These are phyloP conservation scores for Cuculus canorus DNA, from an alignment of 2,797 vertebrate genomes.

Conservation along the genomic window DNA sequence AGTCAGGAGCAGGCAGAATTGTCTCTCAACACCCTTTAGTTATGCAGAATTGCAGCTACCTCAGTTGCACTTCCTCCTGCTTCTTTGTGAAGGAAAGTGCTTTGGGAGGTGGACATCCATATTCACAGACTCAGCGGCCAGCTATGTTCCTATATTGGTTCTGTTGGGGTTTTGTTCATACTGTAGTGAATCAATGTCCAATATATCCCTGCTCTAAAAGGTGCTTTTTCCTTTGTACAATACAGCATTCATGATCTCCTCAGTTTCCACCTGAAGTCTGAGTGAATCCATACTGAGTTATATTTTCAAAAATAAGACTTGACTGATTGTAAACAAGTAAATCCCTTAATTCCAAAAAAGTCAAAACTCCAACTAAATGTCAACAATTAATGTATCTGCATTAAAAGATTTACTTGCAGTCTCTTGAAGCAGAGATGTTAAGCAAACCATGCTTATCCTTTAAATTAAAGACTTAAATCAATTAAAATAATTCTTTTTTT, in stretches of 20 bases:
- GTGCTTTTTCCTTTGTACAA: background rate
- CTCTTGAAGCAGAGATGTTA: background rate
- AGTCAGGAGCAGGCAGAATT: background rate
- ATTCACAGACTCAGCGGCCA: background rate
- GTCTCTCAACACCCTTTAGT: background rate
- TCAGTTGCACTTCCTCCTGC: background rate
- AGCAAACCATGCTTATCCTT: background rate
- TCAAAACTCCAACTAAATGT: background rate
- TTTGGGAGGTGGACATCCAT: background rate
- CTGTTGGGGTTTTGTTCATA: background rate
- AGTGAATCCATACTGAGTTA: background rate
- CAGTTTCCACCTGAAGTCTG: background rate
- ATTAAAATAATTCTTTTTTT: background rate
- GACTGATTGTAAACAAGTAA: background rate
- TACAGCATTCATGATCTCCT: background rate
- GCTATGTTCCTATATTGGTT: background rate
- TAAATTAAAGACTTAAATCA: background rate
- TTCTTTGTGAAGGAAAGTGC: background rate
- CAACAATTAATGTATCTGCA: background rate
- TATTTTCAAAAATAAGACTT: background rate
- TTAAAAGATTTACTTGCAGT: background rate
- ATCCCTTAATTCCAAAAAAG: background rate
- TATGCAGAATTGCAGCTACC: background rate
- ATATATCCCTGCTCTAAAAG: background rate
- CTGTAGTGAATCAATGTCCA: background rate